These are phyloP conservation scores for Miichthys miiuy DNA, from an alignment of 2,797 vertebrate genomes.

Conservation along the genomic window DNA sequence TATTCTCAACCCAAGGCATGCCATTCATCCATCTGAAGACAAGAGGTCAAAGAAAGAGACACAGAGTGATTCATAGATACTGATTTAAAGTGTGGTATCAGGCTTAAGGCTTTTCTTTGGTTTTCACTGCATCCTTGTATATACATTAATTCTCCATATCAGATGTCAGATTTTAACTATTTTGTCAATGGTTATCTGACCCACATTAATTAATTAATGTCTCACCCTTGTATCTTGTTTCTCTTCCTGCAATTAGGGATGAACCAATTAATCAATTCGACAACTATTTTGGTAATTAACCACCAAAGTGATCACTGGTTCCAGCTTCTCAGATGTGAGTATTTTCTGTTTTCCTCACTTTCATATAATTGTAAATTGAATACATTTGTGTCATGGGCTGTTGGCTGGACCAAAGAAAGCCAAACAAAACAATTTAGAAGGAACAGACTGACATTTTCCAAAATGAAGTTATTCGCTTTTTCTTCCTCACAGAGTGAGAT, in stretches of 20 bases:
- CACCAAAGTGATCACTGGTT: not conserved
- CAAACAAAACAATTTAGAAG: no score
- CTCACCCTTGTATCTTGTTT: not conserved
- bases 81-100: conserved; percentile 22
- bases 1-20: conserved; percentile 55
- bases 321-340: not conserved
- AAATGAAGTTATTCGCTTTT: not conserved
- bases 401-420: not conserved
- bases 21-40: conserved; percentile 69
- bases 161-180: not conserved
- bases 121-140: not conserved
- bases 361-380: not conserved
- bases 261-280: not conserved
- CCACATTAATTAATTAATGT: not conserved
- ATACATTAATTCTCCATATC: conserved; percentile 5
- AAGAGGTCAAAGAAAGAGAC: conserved; percentile 39
- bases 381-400: not conserved
- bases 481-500: not conserved
- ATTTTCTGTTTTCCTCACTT: not conserved
- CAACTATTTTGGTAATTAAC: not conserved
- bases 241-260: not conserved
- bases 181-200: not conserved
- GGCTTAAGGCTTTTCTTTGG: conserved; percentile 24
- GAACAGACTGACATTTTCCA: not conserved
- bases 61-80: conserved; percentile 63